Conservation (phyloP, 2,888 invertebrate genomes). For the Apodemia duryi region DNA sequence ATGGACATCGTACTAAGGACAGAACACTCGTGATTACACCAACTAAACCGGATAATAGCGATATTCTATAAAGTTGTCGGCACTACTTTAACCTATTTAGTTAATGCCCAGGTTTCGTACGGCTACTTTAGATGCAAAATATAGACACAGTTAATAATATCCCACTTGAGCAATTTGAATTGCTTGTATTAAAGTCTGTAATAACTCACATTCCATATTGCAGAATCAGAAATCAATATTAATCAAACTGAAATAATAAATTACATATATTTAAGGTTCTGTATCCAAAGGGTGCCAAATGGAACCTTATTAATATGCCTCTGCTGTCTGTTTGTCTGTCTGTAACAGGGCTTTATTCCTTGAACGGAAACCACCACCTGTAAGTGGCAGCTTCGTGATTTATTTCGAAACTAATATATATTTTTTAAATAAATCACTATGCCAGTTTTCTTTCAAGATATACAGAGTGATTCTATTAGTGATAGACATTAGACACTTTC, state of each 20-base stretch:
- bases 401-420: too few species aligned
- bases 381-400: too few species aligned
- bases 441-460: too few species aligned
- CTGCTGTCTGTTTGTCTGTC: too few species aligned
- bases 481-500: too few species aligned
- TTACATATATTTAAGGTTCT: too few species aligned
- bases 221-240: slow-evolving; percentile 17
- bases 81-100: slow-evolving; percentile 44
- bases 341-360: too few species aligned
- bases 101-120: slow-evolving; percentile 36
- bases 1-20: slow-evolving; percentile 24
- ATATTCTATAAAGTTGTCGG: slow-evolving; percentile 42
- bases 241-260: background rate
- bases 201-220: slow-evolving; percentile 9
- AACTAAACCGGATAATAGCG: slow-evolving; percentile 42
- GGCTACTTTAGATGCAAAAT: slow-evolving; percentile 29
- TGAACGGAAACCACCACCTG: too few species aligned
- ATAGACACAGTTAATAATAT: slow-evolving; percentile 20
- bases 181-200: slow-evolving; percentile 3
- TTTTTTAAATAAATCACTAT: too few species aligned
- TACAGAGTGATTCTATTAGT: too few species aligned
- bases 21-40: slow-evolving; percentile 36
- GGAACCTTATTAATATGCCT: too few species aligned
- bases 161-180: slow-evolving; percentile 15
- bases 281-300: too few species aligned